phyloP scores from a whole-genome alignment of 2,113 vertebrate species.

The Thermophis baileyi region DNA sequence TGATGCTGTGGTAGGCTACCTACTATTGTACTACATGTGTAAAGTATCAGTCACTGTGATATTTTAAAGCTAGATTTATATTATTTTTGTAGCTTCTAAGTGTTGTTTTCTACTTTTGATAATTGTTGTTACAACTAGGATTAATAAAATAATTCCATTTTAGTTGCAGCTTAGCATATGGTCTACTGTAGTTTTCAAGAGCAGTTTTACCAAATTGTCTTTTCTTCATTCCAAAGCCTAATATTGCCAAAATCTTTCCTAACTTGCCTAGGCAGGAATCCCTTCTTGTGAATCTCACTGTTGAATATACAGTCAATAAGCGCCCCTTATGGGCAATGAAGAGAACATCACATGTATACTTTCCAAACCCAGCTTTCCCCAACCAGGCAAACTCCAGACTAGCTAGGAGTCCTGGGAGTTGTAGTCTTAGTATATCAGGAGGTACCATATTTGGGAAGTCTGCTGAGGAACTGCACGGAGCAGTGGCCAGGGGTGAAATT shows the following conservation, averaged over 20 bases:
- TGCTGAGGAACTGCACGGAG: neutral
- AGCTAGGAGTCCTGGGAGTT: neutral
- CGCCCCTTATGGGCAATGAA: neutral
- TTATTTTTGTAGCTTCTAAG: neutral
- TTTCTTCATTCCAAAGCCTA: neutral
- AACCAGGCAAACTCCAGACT: neutral
- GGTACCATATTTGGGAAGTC: neutral
- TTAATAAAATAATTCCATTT: conserved; percentile 5
- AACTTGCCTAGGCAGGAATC: neutral
- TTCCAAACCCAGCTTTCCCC: neutral
- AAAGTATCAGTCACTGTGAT: neutral
- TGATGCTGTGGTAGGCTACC: neutral
- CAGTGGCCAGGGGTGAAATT: too few species aligned
- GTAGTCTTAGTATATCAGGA: neutral
- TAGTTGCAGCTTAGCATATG: neutral
- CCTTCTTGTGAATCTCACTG: neutral
- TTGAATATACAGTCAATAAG: neutral
- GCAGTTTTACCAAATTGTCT: neutral
- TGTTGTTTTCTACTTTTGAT: conserved; percentile 17
- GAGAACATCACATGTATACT: neutral
- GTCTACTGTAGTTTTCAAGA: neutral
- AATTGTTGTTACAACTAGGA: neutral
- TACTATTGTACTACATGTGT: neutral
- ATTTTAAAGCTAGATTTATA: neutral
- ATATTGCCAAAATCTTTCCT: neutral